Evolutionary conservation across 2,888 invertebrate species (phyloP), one percentile per base, ranked within the genome.

Genomic region (Chaetoderma sp.): DNA sequence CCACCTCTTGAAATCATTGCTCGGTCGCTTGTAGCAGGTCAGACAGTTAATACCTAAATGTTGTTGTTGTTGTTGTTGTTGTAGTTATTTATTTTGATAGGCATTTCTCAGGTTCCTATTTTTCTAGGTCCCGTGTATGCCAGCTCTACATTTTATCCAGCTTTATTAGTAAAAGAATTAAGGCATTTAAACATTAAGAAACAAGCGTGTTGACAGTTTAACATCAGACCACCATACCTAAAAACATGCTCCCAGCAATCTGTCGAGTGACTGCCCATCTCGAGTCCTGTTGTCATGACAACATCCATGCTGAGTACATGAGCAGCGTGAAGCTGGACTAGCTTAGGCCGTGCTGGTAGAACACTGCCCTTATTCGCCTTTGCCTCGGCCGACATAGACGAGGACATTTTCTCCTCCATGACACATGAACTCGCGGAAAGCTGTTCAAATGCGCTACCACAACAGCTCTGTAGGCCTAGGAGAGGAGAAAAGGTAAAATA

Each of bases 171-270:
- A n/a, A n/a, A n/a, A n/a, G n/a, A n/a, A n/a, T n/a, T n/a, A n/a
- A n/a, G n/a, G n/a, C n/a, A n/a, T n/a, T n/a, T n/a, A n/a, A n/a
- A n/a, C n/a, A n/a, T n/a, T n/a, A n/a, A n/a, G n/a, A n/a, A n/a
- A n/a, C n/a, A n/a, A n/a, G n/a, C n/a, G n/a, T n/a, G n/a, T n/a
- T n/a, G n/a, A n/a, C n/a, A n/a, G n/a, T n/a, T n/a, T n/a, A n/a
- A n/a, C n/a, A n/a, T n/a, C n/a, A n/a, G n/a, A n/a, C n/a, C n/a
- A n/a, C 32, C 18, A 47, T 59, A 84, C 85, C 93, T 92, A 83
- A 98, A 95, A 67, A 98, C 94, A 83, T 98, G 96, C 70, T 94
- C 93, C 98, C 98, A 98, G 80, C 97, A 97, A 73, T 95, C 94
- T 21, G 94, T 90, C 28, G 96, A 94, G 81, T 96, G 95, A 42